phyloP scores from a whole-genome alignment of 1,140 invertebrate species.

The Ceratitis capitata region DNA sequence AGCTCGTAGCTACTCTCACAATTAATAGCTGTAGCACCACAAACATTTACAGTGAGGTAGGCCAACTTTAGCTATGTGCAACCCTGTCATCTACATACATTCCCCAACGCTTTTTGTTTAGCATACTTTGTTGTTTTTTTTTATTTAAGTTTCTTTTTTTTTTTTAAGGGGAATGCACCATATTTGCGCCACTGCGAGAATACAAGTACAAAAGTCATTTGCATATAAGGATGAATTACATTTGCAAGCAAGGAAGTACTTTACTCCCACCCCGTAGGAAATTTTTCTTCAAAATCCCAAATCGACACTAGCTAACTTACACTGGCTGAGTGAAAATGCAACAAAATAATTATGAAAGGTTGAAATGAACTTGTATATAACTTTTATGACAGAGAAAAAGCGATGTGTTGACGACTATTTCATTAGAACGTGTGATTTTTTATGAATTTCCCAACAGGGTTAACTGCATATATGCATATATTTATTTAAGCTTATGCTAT shows the following conservation, averaged over 20 bases:
- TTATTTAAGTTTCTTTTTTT: no score
- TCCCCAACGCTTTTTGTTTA: not conserved
- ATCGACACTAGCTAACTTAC: no score
- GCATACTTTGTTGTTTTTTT: no score
- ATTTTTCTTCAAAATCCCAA: no score
- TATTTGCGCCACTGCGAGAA: not conserved
- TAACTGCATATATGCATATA: not conserved
- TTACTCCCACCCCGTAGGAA: no score
- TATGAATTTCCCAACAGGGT: not conserved
- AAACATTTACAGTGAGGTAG: conserved; percentile 29
- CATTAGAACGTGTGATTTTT: no score
- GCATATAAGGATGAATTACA: not conserved
- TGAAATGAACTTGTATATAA: not conserved
- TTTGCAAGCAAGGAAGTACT: not conserved
- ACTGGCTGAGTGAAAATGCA: not conserved
- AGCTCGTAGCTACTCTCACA: not conserved
- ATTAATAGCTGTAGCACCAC: not conserved
- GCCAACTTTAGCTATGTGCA: not conserved
- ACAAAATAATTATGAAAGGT: not conserved
- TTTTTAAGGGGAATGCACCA: not conserved
- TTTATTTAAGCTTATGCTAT: not conserved
- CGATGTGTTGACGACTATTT: not conserved
- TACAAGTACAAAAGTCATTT: not conserved
- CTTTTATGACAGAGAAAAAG: not conserved
- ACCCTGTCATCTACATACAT: not conserved